These are phyloP conservation scores for Phortica variegata DNA, from an alignment of 1,140 invertebrate species.

Conservation along the genomic window DNA sequence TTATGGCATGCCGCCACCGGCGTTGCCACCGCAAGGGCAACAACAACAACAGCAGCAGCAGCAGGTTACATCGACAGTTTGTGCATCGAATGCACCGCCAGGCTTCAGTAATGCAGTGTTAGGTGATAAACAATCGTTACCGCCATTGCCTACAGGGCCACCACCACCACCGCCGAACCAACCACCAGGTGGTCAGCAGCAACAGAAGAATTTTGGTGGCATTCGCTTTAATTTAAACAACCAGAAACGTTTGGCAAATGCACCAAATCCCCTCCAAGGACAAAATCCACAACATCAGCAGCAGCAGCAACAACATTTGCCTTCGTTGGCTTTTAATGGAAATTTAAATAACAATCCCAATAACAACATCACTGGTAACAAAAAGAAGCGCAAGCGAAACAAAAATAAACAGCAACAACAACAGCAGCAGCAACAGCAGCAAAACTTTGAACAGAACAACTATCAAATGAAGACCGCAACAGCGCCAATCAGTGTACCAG, in stretches of 20 bases:
- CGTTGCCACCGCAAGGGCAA: slow-evolving; percentile 26
- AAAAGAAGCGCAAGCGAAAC: slow-evolving; percentile 75
- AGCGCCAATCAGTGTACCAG: slow-evolving; percentile 26
- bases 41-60: slow-evolving; percentile 34
- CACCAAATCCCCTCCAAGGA: slow-evolving; percentile 43
- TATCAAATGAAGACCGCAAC: slow-evolving; percentile 15
- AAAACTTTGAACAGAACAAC: slow-evolving; percentile 23
- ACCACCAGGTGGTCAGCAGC: slow-evolving; percentile 17
- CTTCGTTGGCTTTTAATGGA: slow-evolving; percentile 15
- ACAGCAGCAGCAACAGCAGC: slow-evolving; percentile 18
- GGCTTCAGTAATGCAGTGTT: slow-evolving; percentile 49
- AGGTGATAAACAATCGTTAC: slow-evolving; percentile 17
- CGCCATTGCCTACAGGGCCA: slow-evolving; percentile 40
- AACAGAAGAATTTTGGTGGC: slow-evolving; percentile 49
- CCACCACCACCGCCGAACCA: slow-evolving; percentile 43
- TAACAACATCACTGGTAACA: slow-evolving; percentile 55
- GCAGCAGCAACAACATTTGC: slow-evolving; percentile 17
- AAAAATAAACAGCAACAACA: slow-evolving; percentile 60
- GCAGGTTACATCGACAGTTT: slow-evolving; percentile 43
- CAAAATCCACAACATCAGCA: slow-evolving; percentile 53
- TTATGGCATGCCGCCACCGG: slow-evolving; percentile 14
- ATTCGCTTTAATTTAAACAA: slow-evolving; percentile 57
- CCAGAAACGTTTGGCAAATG: slow-evolving; percentile 44
- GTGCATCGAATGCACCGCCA: slow-evolving; percentile 45
- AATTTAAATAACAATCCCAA: slow-evolving; percentile 24